phyloP scores from a whole-genome alignment of 2,797 vertebrate species.

The Alcedo atthis region DNA sequence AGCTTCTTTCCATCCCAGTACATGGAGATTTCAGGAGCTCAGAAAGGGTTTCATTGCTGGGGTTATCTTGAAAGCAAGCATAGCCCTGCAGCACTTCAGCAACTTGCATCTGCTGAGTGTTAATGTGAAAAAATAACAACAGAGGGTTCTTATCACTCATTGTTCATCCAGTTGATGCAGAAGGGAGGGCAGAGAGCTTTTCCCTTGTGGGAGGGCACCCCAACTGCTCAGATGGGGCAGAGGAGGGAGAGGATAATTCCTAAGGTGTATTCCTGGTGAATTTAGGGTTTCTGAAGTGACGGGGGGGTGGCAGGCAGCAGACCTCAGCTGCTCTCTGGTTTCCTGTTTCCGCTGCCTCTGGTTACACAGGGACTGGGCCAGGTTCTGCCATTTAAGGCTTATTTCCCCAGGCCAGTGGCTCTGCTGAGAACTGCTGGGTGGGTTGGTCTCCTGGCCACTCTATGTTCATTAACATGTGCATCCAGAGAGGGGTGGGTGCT shows the following conservation, averaged over 20 bases:
- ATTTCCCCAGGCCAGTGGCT: not conserved
- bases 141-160: accelerated
- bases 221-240: accelerated
- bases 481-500: not conserved
- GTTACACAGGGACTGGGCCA: not conserved
- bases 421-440: not conserved
- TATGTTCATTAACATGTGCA: not conserved
- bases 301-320: not conserved
- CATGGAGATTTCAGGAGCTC: not conserved
- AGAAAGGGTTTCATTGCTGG: not conserved
- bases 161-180: not conserved
- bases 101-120: not conserved
- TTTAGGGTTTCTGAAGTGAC: not conserved
- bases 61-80: not conserved
- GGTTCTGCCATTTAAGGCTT: constrained; percentile 67
- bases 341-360: constrained; percentile 56
- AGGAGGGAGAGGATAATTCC: not conserved
- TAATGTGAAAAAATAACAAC: not conserved
- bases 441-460: not conserved
- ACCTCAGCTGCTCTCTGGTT: constrained; percentile 51
- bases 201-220: not conserved
- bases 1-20: not conserved
- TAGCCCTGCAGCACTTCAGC: not conserved
- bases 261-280: not conserved
- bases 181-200: not conserved